Conservation (phyloP, 1,140 invertebrate genomes). For the Chlorops oryzae region DNA sequence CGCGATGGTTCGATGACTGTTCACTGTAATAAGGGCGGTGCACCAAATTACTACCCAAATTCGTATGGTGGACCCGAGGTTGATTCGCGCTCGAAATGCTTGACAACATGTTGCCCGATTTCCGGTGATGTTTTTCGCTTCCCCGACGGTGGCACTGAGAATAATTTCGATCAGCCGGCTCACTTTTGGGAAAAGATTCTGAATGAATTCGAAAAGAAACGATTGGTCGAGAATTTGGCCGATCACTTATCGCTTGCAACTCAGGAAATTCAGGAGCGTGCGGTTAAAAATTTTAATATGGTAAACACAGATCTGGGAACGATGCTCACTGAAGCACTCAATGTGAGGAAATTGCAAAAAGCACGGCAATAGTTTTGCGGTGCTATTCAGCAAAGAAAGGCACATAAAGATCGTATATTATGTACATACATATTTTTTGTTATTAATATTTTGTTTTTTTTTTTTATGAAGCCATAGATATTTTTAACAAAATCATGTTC, state of each 20-base stretch:
- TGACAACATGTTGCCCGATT: constrained; percentile 40
- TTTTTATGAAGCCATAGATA: no score
- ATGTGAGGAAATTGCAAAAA: no score
- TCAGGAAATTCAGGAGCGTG: constrained; percentile 77
- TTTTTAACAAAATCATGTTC: no score
- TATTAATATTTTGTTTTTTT: no score
- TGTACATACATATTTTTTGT: no score
- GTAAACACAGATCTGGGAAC: constrained; percentile 63
- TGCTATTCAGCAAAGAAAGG: no score
- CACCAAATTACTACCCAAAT: constrained; percentile 86
- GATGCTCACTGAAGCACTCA: constrained; percentile 59
- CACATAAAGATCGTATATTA: no score
- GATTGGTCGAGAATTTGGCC: constrained; percentile 75
- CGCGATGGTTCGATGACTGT: constrained; percentile 67
- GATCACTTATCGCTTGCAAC: constrained; percentile 69
- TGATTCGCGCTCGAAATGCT: constrained; percentile 22
- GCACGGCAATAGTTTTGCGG: no score
- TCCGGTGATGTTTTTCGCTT: constrained; percentile 63
- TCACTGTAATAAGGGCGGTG: constrained; percentile 56
- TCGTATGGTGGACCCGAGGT: constrained; percentile 69
- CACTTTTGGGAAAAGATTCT: constrained; percentile 77
- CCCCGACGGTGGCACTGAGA: constrained; percentile 71
- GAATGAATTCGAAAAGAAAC: constrained; percentile 60
- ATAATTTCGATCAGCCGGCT: constrained; percentile 81
- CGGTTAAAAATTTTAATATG: constrained; percentile 64